Evolutionary conservation across 2,113 vertebrate species (phyloP), one percentile per base, ranked within the genome.

Genomic region (Lamprotornis superbus): DNA sequence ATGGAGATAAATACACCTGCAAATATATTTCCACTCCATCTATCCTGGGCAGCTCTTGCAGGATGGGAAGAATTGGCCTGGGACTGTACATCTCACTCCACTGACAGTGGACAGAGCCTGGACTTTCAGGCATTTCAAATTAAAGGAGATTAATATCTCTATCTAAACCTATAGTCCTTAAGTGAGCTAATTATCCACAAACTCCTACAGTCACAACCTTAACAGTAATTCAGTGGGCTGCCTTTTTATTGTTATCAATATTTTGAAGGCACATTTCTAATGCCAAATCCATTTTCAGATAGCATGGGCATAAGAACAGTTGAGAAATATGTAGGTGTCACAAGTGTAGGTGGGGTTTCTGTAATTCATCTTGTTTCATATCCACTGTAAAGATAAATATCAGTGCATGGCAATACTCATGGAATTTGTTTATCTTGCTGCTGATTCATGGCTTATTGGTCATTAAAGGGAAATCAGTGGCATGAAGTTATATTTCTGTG

Each of bases 181-280:
- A 81, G 40, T 76, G 27, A 95, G 39, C 14, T 30, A 78, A 87
- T 84, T 90, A 77, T 1, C 1, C 18, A 39, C 46, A 28, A 89
- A 89, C 33, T 92, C 90, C 89, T 55, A 73, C 84, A 84, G 52
- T 25, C 70, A 73, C 19, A 95, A 37, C 53, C 55, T 75, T 5
- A 25, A 39, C n/a, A 49, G 37, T 28, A 68, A 89, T 67, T 64
- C 80, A 78, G 42, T n/a, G 30, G 47, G 52, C 49, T 55, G 61
- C 35, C 21, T 82, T 94, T 87, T 92, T 89, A 96, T 93, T 93
- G 64, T 94, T 79, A 94, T 49, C 87, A 85, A 39, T 77, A 87
- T 90, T 95, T 89, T 87, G 87, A 87, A 96, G 78, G 70, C 64
- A 83, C 52, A 83, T 83, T 96, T 92, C 33, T 85, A 87, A 93